These are phyloP conservation scores for Columba janthina DNA, from an alignment of 2,113 vertebrate genomes.

Conservation along the genomic window DNA sequence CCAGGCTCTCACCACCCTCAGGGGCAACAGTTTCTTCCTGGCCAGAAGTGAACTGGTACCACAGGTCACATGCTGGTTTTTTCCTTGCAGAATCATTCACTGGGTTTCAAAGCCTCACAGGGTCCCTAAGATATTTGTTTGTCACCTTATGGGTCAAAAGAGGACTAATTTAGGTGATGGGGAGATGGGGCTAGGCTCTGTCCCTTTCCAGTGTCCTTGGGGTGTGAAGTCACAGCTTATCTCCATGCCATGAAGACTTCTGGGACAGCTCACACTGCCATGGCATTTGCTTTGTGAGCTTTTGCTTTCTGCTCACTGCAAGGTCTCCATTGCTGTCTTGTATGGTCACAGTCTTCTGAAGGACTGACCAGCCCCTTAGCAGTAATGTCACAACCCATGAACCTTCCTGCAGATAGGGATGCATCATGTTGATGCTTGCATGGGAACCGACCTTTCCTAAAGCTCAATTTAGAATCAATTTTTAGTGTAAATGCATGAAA, in stretches of 20 bases:
- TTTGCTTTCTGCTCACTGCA: neutral
- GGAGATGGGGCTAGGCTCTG: neutral
- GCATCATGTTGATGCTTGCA: neutral
- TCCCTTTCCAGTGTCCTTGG: neutral
- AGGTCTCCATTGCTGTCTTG: neutral
- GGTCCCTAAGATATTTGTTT: neutral
- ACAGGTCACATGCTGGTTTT: too few relatives aligned
- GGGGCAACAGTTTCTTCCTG: too few relatives aligned
- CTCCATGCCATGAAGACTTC: neutral
- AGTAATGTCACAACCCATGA: too few relatives aligned
- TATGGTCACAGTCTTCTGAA: neutral
- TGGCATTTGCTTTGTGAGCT: neutral
- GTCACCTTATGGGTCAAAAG: neutral
- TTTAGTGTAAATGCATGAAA: neutral
- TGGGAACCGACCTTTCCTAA: conserved; percentile 34
- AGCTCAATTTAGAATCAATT: conserved; percentile 22
- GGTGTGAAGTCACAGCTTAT: neutral
- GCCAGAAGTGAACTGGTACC: too few relatives aligned
- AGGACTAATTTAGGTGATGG: neutral
- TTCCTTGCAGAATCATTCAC: too few relatives aligned
- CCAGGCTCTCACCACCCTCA: too few relatives aligned
- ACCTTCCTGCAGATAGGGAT: neutral
- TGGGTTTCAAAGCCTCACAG: too few relatives aligned
- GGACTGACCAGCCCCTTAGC: neutral
- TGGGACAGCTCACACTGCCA: neutral